phyloP scores from a whole-genome alignment of 2,888 invertebrate genomes.

The Diloba caeruleocephala region DNA sequence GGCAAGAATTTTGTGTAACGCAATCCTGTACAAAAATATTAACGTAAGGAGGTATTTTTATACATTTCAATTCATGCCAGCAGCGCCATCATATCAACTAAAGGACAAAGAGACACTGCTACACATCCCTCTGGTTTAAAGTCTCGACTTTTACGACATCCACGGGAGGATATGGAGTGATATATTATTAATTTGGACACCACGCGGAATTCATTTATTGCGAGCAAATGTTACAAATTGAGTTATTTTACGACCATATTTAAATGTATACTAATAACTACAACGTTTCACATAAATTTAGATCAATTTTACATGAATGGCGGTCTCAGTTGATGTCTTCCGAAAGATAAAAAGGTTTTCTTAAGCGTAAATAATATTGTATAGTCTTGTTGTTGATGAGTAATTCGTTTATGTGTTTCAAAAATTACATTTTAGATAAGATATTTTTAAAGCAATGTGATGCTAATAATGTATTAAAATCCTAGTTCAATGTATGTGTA shows the following conservation, averaged over 20 bases:
- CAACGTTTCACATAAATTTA: conserved; percentile 8
- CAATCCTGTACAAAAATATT: too few relatives aligned
- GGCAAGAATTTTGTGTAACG: too few relatives aligned
- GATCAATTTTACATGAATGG: not conserved
- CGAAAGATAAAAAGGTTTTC: conserved; percentile 25
- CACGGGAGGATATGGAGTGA: too few relatives aligned
- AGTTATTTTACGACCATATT: conserved; percentile 5
- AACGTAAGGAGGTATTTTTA: too few relatives aligned
- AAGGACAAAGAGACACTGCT: too few relatives aligned
- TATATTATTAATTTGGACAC: too few relatives aligned
- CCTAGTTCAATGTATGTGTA: not conserved
- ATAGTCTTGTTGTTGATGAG: not conserved
- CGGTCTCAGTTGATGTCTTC: conserved; percentile 45
- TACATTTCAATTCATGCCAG: too few relatives aligned
- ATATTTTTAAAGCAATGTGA: conserved; percentile 33
- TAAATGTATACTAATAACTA: conserved; percentile 8
- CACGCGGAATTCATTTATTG: not conserved
- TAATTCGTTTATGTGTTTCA: conserved; percentile 1
- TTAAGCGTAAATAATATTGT: conserved; percentile 8
- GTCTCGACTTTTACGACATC: too few relatives aligned
- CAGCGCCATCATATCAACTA: too few relatives aligned
- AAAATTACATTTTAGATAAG: conserved; percentile 7
- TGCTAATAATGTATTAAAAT: conserved; percentile 32
- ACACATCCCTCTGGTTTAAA: too few relatives aligned
- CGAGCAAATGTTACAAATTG: conserved; percentile 21